Base-by-base conservation (phyloP, 2,113 vertebrate species). In the Elachura formosa region DNA sequence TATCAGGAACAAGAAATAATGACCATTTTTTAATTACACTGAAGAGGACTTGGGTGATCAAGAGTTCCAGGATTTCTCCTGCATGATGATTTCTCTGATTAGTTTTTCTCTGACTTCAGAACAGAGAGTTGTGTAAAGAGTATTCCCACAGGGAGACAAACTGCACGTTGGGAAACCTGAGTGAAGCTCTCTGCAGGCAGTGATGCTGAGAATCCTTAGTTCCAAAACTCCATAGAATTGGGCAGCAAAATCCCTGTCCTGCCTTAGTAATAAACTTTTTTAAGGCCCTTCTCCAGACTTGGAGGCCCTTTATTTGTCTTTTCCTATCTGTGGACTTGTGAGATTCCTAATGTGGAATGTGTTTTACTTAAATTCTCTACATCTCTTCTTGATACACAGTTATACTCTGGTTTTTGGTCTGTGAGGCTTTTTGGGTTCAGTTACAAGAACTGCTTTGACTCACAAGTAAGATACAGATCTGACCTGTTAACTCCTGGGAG, bases 401-500 rank as follows among this genome's bases (percentile, higher is more conserved):
- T 79, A 6, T 3, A 13, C 17, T 14, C 19, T 12, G 1, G 0
- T 7, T 84, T 3, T 63, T 34, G 15, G n/a, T 25, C 55, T 49
- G 0, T 1, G 33, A 61, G 29, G 29, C 12, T 45, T 62, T 83
- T 38, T 23, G 54, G 38, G 43, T 5, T 48, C 34, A 11, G 26
- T 25, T 59, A 5, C 3, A 12, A 45, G 56, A 59, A 4, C 15
- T 54, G 0, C 22, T 84, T 62, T 11, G 19, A 18, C 17, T 14
- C 46, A 5, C 28, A 16, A 19, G 2, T 4, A 12, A 49, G 54
- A 4, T 4, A 2, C 5, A 5, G 33, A 21, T 48, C 22, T 54
- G 45, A 21, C 11, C 52, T 0, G 0, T 38, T 25, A 26, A 2
- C 25, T 43, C 49, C 5, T 4, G 36, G 12, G 14, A 6, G 43